phyloP scores from a whole-genome alignment of 2,888 invertebrate species.

The Lasioglossum malachurum region DNA sequence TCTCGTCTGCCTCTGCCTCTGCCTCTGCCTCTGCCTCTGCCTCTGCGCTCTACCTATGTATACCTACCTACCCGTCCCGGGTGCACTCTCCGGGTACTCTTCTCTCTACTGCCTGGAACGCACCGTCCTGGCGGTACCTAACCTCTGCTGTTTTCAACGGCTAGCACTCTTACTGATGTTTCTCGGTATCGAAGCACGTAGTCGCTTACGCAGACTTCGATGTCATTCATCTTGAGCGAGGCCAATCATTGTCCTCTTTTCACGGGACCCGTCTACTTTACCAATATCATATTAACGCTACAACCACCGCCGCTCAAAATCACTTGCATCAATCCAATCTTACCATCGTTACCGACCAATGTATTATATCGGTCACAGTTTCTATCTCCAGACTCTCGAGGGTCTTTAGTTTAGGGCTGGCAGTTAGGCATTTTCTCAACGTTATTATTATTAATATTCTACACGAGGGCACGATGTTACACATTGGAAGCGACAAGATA shows the following conservation, averaged over 20 bases:
- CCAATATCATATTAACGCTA: constrained; percentile 27
- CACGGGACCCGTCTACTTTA: constrained; percentile 25
- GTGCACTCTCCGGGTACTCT: constrained; percentile 69
- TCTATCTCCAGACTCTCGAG: neutral
- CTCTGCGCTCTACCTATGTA: constrained; percentile 76
- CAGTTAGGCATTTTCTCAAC: neutral
- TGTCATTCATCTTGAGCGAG: constrained; percentile 65
- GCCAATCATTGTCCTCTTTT: constrained; percentile 59
- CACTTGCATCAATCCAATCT: constrained; percentile 6
- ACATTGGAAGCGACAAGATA: neutral
- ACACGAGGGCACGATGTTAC: neutral
- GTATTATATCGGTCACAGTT: constrained; percentile 3
- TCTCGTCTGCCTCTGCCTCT: constrained; percentile 80
- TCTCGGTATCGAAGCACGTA: constrained; percentile 60
- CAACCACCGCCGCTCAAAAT: neutral
- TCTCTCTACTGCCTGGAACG: constrained; percentile 65
- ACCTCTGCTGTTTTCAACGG: constrained; percentile 64
- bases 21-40: constrained; percentile 78
- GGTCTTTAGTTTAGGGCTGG: neutral
- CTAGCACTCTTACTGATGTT: constrained; percentile 64
- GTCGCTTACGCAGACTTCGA: constrained; percentile 64
- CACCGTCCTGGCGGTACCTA: constrained; percentile 64
- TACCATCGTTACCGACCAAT: neutral
- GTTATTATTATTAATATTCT: neutral
- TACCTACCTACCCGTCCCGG: constrained; percentile 64